Conservation (phyloP, 2,113 vertebrate species). For the Cichladusa arquata region DNA sequence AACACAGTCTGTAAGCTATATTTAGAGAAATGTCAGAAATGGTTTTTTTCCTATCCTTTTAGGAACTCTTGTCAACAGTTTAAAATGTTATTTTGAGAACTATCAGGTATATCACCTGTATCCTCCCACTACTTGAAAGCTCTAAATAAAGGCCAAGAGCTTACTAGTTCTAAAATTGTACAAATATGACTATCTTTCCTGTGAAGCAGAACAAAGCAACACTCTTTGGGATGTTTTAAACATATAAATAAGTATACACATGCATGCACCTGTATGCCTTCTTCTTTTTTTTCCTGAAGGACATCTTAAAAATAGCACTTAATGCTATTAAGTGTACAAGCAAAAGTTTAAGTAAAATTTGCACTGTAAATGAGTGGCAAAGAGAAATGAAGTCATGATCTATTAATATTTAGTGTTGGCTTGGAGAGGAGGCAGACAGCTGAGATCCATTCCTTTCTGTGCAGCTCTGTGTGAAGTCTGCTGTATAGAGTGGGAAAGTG, state of each 20-base stretch:
- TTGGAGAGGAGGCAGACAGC: background rate
- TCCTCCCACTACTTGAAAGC: background rate
- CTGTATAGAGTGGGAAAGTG: background rate
- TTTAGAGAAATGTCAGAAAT: background rate
- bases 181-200: background rate
- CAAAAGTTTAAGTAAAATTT: background rate
- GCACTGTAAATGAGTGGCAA: background rate
- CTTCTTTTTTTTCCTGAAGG: background rate
- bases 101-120: background rate
- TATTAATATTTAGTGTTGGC: background rate
- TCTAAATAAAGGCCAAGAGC: background rate
- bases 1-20: background rate
- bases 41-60: fast-evolving
- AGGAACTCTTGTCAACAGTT: background rate
- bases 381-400: background rate
- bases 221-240: background rate
- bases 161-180: background rate
- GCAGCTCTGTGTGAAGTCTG: background rate
- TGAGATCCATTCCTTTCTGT: background rate
- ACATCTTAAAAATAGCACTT: background rate
- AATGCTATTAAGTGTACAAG: background rate
- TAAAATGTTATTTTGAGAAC: background rate
- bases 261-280: background rate
- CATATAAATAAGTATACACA: background rate
- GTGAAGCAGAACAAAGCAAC: background rate